Conservation (phyloP, 2,888 invertebrate species). For the Trissolcus brochymenae region DNA sequence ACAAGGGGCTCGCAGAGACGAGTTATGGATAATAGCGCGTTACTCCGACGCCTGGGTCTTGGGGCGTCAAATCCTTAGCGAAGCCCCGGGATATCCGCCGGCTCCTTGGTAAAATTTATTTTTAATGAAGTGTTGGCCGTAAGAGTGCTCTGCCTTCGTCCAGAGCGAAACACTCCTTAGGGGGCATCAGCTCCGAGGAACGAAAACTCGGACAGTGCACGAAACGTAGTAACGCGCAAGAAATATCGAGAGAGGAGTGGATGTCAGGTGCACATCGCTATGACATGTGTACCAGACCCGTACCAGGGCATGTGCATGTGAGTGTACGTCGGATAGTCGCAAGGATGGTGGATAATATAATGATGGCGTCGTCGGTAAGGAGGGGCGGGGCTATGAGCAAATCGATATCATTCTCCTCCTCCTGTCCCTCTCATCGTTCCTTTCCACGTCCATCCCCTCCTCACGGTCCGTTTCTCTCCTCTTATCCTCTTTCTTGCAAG, state of each 20-base stretch:
- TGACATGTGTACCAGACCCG: constrained; percentile 6
- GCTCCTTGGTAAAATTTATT: constrained; percentile 76
- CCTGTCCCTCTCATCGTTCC: constrained; percentile 60
- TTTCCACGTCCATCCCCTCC: constrained; percentile 56
- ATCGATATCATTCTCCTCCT: constrained; percentile 77
- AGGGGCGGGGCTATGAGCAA: constrained; percentile 76
- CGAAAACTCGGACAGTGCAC: not conserved
- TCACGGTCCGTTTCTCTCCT: constrained; percentile 22
- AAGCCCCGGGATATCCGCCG: constrained; percentile 52
- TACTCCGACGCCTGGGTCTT: constrained; percentile 45
- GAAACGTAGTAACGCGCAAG: constrained; percentile 23
- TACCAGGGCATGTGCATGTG: constrained; percentile 57
- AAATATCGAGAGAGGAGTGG: constrained; percentile 18
- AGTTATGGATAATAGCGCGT: constrained; percentile 66
- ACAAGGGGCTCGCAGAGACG: constrained; percentile 30
- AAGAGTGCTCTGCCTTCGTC: constrained; percentile 17
- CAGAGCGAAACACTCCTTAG: constrained; percentile 32
- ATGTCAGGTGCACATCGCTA: constrained; percentile 34
- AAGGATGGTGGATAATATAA: constrained; percentile 77
- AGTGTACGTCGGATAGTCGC: constrained; percentile 64
- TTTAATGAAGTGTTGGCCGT: constrained; percentile 78
- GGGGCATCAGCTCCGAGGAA: constrained; percentile 33
- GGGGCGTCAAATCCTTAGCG: constrained; percentile 73
- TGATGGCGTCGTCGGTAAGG: constrained; percentile 76
- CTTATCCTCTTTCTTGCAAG: constrained; percentile 59